Base-by-base conservation (phyloP, 2,888 invertebrate species). In the Ceraclea dissimilis region DNA sequence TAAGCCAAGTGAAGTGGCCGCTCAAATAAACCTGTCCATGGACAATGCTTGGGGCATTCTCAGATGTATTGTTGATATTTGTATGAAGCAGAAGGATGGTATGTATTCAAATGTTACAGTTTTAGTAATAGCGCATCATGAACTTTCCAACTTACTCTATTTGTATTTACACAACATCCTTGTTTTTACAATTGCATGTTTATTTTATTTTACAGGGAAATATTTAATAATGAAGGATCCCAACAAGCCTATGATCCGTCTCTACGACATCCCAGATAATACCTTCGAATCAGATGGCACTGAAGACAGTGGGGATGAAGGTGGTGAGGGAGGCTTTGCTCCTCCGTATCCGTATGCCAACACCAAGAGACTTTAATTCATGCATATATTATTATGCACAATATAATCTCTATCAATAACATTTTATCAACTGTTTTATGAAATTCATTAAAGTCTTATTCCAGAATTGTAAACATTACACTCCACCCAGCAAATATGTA, bases 21-120 rank as follows among this genome's bases (percentile, higher is more conserved):
- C 92, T 8, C 98, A 99, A 74, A 99, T 99, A 69, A 97, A 96
- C 75, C 77, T 99, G 67, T 97, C 95, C 69, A 95, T 99, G 96
- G 99, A 99, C 73, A 99, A 99, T 74, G 96, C 94, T 2, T 99
- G 99, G 99, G 99, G 96, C 62, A 92, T 99, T 58, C 79, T 99
- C 60, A 84, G 98, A 16, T 98, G 96, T 72, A 93, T 99, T 67
- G 89, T 99, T 65, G 98, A 99, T 67, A 89, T 94, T 62, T 92
- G 95, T 67, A 92, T 95, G 90, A 94, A 94, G 72, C 92, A 96
- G 71, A 90, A 93, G 68, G 94, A 96, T 69, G 97, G 98, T 66
- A 71, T 58, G 51, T 49, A 39, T 39, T 2, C 16, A 39, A 8
- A 26, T 26, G 26, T 26, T 10, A 26, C 26, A 26, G 5, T 26